Base-by-base conservation (phyloP, 2,797 vertebrate species). In the Girardinus metallicus region DNA sequence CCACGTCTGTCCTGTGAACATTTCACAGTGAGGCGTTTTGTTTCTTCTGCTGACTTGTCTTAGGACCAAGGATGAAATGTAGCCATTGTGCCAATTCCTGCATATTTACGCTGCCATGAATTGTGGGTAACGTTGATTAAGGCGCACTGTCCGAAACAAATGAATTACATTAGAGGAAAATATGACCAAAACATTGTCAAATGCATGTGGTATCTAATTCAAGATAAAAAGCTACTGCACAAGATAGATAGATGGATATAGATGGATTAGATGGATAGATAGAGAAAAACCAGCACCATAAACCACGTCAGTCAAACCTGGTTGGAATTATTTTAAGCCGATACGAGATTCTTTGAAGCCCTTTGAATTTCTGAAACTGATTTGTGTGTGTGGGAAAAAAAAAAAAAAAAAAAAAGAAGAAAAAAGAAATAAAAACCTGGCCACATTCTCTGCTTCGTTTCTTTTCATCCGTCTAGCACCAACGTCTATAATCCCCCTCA, bases 401-500 rank as follows among this genome's bases (percentile, higher is more conserved):
- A 51, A 18, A 2, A 31, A 60, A 29, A 29, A 26, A 26, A 49
- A 4, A 60, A 57, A 60, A 1, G 5, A 23, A n/a, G n/a, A n/a
- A n/a, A n/a, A 51, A 53, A 26, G 1, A 11, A 10, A 55, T 12
- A 55, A 34, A 62, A 62, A 2, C 57, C 57, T 62, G 57, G 2
- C 31, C 7, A 11, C 10, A 2, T 55, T 39, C 34, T 53, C 72
- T 9, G 34, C 9, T 18, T 73, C 15, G 31, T 73, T 73, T 12
- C 2, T 23, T 73, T 53, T 29, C 34, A 8, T 51, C 44, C 10
- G 15, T 44, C 29, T 1, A 23, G 47, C 21, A 39, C 60, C 36
- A 13, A 8, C 34, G 36, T 46, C 43, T 66, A 29, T 0, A 29
- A 31, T 36, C 41, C 49, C 0, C 73, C 94, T 91, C 93, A 99